A percentile compares a stretch with the other conserved stretches of the same genome.
phyloP scores from a whole-genome alignment of 2,113 vertebrate genomes.

The Mugil cephalus region DNA sequence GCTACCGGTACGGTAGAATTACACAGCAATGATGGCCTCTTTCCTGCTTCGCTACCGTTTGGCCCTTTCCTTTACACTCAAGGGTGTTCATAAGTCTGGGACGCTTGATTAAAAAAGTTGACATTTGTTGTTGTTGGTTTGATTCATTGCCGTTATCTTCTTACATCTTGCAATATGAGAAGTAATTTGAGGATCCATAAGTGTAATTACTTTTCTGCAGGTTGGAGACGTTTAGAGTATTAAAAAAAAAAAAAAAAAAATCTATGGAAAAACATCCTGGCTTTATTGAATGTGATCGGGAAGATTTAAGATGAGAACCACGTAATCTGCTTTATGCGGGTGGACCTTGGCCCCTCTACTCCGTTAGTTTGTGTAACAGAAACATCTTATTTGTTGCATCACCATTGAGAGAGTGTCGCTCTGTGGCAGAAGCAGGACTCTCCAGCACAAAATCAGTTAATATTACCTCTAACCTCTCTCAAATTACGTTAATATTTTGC shows the following conservation, averaged over 20 bases:
- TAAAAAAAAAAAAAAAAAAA: no score
- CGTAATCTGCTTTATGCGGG: no score
- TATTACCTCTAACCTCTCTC: constrained; percentile 1
- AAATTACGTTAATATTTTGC: not conserved
- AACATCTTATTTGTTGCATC: not conserved
- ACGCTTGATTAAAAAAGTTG: constrained; percentile 25
- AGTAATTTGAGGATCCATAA: constrained; percentile 22
- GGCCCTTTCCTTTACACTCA: not conserved
- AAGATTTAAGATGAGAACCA: not conserved
- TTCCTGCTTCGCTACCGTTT: constrained; percentile 14
- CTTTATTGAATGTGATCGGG: constrained; percentile 13
- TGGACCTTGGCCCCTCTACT: no score
- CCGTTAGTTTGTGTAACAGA: no score
- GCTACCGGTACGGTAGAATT: not conserved
- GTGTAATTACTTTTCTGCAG: constrained; percentile 17
- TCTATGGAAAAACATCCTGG: constrained; percentile 1
- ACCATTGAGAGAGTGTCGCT: constrained; percentile 8
- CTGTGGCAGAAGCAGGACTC: no score
- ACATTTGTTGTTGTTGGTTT: constrained; percentile 35
- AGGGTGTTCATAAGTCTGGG: constrained; percentile 15
- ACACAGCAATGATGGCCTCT: constrained; percentile 8
- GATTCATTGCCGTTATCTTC: constrained; percentile 25
- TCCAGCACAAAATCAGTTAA: not conserved
- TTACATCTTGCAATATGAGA: not conserved
- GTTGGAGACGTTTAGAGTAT: constrained; percentile 18